These are phyloP conservation scores for Pipistrellus pipistrellus DNA, from an alignment of 2,797 vertebrate genomes.

Conservation along the genomic window DNA sequence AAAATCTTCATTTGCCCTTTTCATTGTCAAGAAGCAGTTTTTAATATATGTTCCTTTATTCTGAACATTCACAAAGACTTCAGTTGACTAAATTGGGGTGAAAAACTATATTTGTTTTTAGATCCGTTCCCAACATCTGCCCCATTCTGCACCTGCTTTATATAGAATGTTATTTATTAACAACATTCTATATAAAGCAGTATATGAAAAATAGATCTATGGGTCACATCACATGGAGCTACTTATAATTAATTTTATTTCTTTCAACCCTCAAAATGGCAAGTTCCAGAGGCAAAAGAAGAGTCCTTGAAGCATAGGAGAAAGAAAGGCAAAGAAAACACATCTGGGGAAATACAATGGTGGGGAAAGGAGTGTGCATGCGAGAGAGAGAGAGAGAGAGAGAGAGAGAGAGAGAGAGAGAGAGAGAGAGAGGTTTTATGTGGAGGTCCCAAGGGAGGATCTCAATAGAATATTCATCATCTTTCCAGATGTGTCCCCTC, in stretches of 20 bases:
- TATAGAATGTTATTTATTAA: neutral
- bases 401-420: neutral
- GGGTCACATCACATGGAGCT: neutral
- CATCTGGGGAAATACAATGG: neutral
- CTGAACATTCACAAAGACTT: neutral
- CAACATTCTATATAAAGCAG: neutral
- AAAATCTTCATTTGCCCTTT: slow-evolving; percentile 7
- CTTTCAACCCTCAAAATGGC: slow-evolving; percentile 15
- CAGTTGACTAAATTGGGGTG: neutral
- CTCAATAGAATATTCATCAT: neutral
- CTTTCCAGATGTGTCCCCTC: neutral
- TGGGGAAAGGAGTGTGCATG: neutral
- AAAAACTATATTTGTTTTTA: neutral
- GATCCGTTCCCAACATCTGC: neutral
- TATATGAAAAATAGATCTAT: neutral
- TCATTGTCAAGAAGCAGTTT: neutral
- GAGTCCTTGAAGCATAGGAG: neutral
- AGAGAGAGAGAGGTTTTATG: neutral
- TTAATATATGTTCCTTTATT: neutral
- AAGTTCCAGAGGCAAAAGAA: neutral
- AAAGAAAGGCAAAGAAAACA: neutral
- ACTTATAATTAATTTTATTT: neutral
- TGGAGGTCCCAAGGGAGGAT: neutral
- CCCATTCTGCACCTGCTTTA: neutral
- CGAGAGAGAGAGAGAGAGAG: neutral